These are phyloP conservation scores for Ctenomys sociabilis DNA, from an alignment of 2,113 vertebrate species.

Conservation along the genomic window DNA sequence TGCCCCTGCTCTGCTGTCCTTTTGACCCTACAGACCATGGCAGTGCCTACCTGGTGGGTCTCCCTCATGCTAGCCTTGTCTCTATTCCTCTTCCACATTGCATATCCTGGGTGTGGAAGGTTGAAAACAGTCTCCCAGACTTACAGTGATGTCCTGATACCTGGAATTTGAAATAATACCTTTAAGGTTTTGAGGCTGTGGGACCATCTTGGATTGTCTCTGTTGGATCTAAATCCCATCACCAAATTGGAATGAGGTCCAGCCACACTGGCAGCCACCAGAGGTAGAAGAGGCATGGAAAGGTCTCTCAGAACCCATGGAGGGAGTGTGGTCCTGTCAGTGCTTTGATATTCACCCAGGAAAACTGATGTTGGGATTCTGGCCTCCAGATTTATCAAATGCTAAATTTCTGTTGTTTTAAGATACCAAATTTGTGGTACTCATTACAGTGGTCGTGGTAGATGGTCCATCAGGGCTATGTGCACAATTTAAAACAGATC, in stretches of 20 bases:
- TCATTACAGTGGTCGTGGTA: neutral
- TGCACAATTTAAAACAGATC: neutral
- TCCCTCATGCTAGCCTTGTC: neutral
- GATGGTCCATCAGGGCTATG: neutral
- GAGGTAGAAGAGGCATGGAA: neutral
- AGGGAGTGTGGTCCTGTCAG: neutral
- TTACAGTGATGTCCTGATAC: neutral
- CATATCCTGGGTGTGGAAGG: neutral
- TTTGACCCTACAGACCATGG: neutral
- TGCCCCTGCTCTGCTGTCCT: neutral
- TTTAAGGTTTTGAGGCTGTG: neutral
- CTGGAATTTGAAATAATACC: neutral
- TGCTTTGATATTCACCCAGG: neutral
- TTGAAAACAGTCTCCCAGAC: neutral
- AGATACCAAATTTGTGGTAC: neutral
- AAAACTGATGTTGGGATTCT: neutral
- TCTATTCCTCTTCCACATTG: fast-evolving
- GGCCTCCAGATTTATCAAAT: neutral
- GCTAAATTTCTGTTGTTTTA: slow-evolving; percentile 18
- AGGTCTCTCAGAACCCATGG: neutral
- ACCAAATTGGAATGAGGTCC: neutral
- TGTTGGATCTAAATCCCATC: neutral
- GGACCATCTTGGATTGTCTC: neutral
- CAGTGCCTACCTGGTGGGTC: neutral
- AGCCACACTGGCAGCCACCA: neutral